Percentiles rank a stretch among this genome's conserved stretches.
Conservation (phyloP, 1,140 invertebrate species). For the Theocolax elegans region DNA sequence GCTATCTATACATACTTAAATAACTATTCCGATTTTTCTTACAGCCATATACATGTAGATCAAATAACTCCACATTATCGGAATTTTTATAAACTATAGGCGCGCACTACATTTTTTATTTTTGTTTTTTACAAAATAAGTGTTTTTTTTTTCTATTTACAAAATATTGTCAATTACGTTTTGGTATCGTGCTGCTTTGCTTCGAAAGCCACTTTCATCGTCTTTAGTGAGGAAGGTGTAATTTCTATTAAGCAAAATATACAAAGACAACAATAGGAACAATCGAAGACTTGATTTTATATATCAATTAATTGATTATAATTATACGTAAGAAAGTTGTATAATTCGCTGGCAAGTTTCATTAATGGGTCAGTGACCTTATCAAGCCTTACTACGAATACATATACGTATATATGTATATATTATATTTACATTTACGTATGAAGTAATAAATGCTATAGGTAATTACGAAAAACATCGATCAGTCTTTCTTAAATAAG, state of each 20-base stretch:
- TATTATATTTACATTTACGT: slow-evolving; percentile 18
- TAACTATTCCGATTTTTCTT: not conserved
- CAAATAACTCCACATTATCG: not conserved
- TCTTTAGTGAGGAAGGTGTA: not conserved
- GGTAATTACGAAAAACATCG: slow-evolving; percentile 14
- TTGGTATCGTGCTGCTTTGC: slow-evolving; percentile 27
- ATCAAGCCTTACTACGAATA: not conserved
- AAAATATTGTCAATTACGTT: slow-evolving; percentile 32
- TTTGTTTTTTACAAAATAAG: slow-evolving; percentile 8
- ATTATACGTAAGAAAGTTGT: slow-evolving; percentile 16
- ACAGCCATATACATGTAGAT: not conserved
- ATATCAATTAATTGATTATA: slow-evolving; percentile 10
- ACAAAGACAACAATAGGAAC: slow-evolving; percentile 8
- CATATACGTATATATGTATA: not conserved
- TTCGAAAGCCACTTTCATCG: not conserved
- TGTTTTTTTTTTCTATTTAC: slow-evolving; percentile 27
- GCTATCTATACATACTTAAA: not conserved
- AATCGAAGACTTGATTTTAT: slow-evolving; percentile 16
- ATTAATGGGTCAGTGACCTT: not conserved
- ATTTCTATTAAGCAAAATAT: not conserved
- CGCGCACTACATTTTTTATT: not conserved
- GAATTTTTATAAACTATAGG: not conserved
- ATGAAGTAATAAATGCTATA: slow-evolving; percentile 27
- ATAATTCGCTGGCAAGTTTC: not conserved
- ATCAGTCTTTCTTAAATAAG: not conserved